Base-by-base conservation (phyloP, 2,113 vertebrate genomes). In the Platanista minor region DNA sequence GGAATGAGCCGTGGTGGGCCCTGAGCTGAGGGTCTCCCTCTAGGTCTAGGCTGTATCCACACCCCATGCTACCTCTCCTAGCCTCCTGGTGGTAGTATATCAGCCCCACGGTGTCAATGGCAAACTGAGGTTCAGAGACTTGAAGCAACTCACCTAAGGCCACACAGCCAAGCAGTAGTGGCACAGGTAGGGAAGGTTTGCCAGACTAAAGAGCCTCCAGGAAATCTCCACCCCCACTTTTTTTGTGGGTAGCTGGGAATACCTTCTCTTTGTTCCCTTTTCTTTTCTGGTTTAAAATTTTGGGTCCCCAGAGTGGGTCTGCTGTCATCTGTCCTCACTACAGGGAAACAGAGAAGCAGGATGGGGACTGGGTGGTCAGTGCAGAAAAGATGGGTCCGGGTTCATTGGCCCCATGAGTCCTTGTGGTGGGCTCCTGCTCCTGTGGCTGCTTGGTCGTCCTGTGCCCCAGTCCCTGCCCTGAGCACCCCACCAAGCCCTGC, bases 401-500 rank as follows among this genome's bases (percentile, higher is more conserved):
- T 2, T 67, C 8, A 0, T 8, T 6, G 64, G 14, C n/a, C 15
- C 31, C 31, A 0, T 0, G 0, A 29, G 36, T 21, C 43, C 21
- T 31, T 0, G 3, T 11, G 15, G 10, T 17, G 66, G 77, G 46
- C 81, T 62, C 33, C 59, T 2, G 41, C 66, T 52, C 74, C 23
- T 4, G 3, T 0, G 41, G 67, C 67, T 29, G 27, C 20, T 12
- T 6, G 10, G 62, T 2, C 0, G 12, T 77, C 43, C 69, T 36
- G 5, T 13, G 59, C 46, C 66, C 54, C 17, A 3, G 25, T 21
- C 11, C 61, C 85, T 18, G 27, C 18, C 46, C 54, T 10, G 2
- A 0, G 29, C 27, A 0, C 0, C 9, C 69, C 27, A 2, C 0
- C 0, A 10, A 43, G 13, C 36, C 18, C 43, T 4, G 14, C 33